Percentiles rank a stretch among this genome's conserved stretches.
Evolutionary conservation across 2,888 invertebrate species (phyloP).

Genomic region (Caenorhabditis macrosperma): DNA sequence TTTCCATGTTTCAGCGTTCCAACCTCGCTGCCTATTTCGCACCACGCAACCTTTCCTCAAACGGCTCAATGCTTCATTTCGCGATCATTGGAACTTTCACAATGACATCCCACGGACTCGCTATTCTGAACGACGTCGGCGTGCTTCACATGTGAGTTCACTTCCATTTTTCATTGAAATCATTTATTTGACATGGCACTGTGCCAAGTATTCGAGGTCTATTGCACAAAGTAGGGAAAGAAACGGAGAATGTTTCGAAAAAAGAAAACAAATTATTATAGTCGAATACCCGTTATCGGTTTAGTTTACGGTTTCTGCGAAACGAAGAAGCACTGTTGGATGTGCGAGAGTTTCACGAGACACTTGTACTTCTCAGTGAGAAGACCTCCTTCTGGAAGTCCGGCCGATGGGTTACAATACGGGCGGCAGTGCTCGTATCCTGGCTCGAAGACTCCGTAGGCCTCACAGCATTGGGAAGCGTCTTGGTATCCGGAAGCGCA

Average conservation of each 20-base stretch:
- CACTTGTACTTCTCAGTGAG: slow-evolving; percentile 79
- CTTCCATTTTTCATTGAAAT: slow-evolving; percentile 24
- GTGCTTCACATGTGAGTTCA: slow-evolving; percentile 73
- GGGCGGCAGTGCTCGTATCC: slow-evolving; percentile 80
- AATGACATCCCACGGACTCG: slow-evolving; percentile 52
- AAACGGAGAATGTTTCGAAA: slow-evolving; percentile 8
- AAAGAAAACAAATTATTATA: slow-evolving; percentile 41
- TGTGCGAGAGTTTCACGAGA: slow-evolving; percentile 75
- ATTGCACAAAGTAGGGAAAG: slow-evolving; percentile 38
- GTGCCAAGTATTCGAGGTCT: slow-evolving; percentile 38
- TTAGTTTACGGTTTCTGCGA: slow-evolving; percentile 74
- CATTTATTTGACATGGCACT: slow-evolving; percentile 57
- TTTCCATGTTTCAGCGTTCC: slow-evolving; percentile 16
- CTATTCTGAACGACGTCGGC: slow-evolving; percentile 68
- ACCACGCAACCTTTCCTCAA: slow-evolving; percentile 62
- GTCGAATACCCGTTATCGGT: slow-evolving; percentile 15
- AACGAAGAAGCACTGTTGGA: slow-evolving; percentile 79
- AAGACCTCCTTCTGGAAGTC: slow-evolving; percentile 78
- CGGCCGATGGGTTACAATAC: slow-evolving; percentile 79
- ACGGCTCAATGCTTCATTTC: slow-evolving; percentile 71
- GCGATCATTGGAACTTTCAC: slow-evolving; percentile 71
- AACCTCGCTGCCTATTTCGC: slow-evolving; percentile 26
- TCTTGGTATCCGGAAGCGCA: slow-evolving; percentile 80
- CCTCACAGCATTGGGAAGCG: slow-evolving; percentile 78
- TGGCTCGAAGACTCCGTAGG: slow-evolving; percentile 78